Percentiles rank a stretch among this genome's conserved stretches.
phyloP scores from a whole-genome alignment of 1,140 invertebrate genomes.

The Andricus grossulariae region DNA sequence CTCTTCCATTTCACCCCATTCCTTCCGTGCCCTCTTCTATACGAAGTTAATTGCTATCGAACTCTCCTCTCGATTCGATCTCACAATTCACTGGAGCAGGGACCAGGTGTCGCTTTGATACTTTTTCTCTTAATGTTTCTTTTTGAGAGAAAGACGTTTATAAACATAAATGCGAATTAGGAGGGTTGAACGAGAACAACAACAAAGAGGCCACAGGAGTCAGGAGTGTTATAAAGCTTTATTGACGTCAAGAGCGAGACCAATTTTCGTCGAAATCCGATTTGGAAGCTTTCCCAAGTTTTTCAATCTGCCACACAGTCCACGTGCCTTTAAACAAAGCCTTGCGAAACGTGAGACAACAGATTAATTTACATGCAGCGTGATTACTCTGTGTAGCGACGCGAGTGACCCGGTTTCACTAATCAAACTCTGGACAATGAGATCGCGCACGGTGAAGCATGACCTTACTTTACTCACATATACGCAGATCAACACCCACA shows the following conservation, averaged over 20 bases:
- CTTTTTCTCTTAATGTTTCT: not conserved
- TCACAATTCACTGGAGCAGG: slow-evolving; percentile 25
- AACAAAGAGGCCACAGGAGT: too few species aligned
- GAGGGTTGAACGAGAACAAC: too few species aligned
- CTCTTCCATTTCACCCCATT: not conserved
- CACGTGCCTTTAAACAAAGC: slow-evolving; percentile 25
- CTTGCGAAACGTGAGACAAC: slow-evolving; percentile 38
- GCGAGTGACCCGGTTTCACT: slow-evolving; percentile 63
- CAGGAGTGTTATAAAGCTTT: not conserved
- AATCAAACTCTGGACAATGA: slow-evolving; percentile 64
- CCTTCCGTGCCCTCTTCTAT: slow-evolving; percentile 1
- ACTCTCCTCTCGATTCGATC: slow-evolving; percentile 21
- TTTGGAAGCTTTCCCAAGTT: slow-evolving; percentile 31
- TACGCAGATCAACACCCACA: slow-evolving; percentile 33
- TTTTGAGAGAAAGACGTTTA: too few species aligned
- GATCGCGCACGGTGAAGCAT: slow-evolving; percentile 57
- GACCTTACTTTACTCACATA: slow-evolving; percentile 54
- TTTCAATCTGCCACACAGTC: slow-evolving; percentile 1
- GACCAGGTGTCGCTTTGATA: slow-evolving; percentile 16
- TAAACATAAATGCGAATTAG: too few species aligned
- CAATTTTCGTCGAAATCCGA: slow-evolving; percentile 24
- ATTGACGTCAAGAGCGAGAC: slow-evolving; percentile 25
- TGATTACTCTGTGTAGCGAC: slow-evolving; percentile 59
- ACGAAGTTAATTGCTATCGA: slow-evolving; percentile 26
- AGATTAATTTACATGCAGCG: slow-evolving; percentile 62